phyloP scores from a whole-genome alignment of 2,888 invertebrate genomes.

The Stenodema calcarata region DNA sequence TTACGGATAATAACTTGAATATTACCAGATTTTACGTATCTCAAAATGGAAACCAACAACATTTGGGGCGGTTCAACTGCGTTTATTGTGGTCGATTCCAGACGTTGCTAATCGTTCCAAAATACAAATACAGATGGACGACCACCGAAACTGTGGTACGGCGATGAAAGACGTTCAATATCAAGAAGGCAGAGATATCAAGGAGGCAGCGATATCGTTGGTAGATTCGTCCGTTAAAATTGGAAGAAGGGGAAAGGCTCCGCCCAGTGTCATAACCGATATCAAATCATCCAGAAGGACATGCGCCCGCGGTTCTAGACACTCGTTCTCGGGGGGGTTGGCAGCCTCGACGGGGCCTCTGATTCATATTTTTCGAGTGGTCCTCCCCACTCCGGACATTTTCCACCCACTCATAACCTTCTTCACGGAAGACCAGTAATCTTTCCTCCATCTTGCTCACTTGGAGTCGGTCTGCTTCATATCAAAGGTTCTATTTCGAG shows the following conservation, averaged over 20 bases:
- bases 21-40: too few relatives aligned
- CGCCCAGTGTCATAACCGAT: constrained; percentile 53
- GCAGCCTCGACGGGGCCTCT: not conserved
- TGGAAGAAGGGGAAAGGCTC: constrained; percentile 35
- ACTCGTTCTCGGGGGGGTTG: not conserved
- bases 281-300: constrained; percentile 50
- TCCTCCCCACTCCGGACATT: not conserved
- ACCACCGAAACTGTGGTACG: too few relatives aligned
- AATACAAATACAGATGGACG: too few relatives aligned
- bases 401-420: not conserved
- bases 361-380: constrained; percentile 33
- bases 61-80: too few relatives aligned
- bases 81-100: too few relatives aligned
- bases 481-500: too few relatives aligned
- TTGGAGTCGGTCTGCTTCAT: not conserved
- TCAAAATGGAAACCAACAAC: too few relatives aligned
- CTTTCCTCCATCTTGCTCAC: not conserved
- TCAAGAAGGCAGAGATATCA: not conserved
- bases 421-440: not conserved
- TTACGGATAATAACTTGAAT: too few relatives aligned
- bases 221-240: not conserved
- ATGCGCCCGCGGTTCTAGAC: constrained; percentile 21
- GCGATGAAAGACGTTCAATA: not conserved
- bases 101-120: too few relatives aligned
- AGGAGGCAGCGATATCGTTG: not conserved